Conservation (phyloP, 2,113 vertebrate species). For the Muntiacus reevesi region DNA sequence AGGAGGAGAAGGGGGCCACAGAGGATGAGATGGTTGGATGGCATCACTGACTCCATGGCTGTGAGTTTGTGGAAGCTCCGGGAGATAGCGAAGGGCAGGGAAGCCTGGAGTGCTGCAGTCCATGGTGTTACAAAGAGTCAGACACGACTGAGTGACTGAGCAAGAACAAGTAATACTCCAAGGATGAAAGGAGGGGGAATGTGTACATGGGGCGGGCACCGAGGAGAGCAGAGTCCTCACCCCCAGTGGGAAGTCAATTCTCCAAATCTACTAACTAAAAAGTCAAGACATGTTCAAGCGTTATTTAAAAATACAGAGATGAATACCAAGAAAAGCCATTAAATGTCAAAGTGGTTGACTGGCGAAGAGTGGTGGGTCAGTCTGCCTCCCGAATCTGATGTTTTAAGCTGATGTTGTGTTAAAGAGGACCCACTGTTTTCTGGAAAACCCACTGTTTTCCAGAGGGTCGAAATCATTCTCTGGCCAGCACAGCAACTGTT, state of each 20-base stretch:
- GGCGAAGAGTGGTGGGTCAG: background rate
- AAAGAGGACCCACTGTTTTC: background rate
- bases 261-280: background rate
- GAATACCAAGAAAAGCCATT: background rate
- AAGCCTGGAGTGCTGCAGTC: background rate
- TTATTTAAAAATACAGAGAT: background rate
- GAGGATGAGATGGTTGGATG: background rate
- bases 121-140: background rate
- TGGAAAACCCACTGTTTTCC: background rate
- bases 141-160: background rate
- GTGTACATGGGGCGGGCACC: fast-evolving
- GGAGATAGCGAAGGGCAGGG: background rate
- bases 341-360: background rate
- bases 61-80: background rate
- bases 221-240: background rate
- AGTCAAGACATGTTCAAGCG: background rate
- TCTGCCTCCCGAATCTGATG: background rate
- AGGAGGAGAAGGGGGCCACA: background rate
- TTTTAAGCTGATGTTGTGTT: background rate
- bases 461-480: background rate
- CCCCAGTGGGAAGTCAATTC: background rate
- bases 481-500: background rate
- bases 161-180: background rate
- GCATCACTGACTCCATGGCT: background rate
- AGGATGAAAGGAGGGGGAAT: background rate